A percentile compares a stretch with the other conserved stretches of the same genome.
Conservation (phyloP, 1,140 invertebrate species). For the Dreissena rostriformis region DNA sequence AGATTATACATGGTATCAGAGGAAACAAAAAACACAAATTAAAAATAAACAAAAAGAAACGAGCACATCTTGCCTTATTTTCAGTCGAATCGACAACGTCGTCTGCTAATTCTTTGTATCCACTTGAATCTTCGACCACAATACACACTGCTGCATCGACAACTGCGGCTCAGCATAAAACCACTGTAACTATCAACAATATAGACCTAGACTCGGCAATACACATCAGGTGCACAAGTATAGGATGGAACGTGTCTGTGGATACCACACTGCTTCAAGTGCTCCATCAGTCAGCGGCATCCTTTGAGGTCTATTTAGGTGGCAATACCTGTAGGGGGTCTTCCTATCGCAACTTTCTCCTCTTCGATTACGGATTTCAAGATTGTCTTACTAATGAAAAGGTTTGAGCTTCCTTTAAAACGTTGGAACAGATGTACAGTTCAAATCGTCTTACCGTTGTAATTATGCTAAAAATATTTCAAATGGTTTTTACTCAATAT, state of each 20-base stretch:
- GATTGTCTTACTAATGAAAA: constrained; percentile 29
- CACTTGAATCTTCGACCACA: not conserved
- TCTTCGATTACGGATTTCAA: constrained; percentile 5
- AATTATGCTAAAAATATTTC: too few species aligned
- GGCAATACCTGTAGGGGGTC: not conserved
- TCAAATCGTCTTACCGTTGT: not conserved
- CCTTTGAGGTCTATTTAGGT: constrained; percentile 10
- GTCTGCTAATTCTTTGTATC: too few species aligned
- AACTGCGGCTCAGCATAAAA: not conserved
- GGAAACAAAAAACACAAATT: too few species aligned
- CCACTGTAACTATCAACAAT: not conserved
- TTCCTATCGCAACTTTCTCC: not conserved
- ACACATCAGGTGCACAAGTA: not conserved
- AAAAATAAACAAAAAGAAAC: too few species aligned
- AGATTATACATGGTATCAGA: too few species aligned
- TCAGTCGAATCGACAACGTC: too few species aligned
- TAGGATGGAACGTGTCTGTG: constrained; percentile 13
- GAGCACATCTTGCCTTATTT: too few species aligned
- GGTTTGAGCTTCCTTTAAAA: not conserved
- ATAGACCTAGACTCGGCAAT: constrained; percentile 15
- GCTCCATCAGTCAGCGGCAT: not conserved
- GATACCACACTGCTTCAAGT: constrained; percentile 8
- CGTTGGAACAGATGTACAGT: not conserved
- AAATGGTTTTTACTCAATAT: too few species aligned
- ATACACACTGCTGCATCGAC: not conserved